Evolutionary conservation across 2,888 invertebrate species (phyloP).

Genomic region (Mythimna albipuncta): DNA sequence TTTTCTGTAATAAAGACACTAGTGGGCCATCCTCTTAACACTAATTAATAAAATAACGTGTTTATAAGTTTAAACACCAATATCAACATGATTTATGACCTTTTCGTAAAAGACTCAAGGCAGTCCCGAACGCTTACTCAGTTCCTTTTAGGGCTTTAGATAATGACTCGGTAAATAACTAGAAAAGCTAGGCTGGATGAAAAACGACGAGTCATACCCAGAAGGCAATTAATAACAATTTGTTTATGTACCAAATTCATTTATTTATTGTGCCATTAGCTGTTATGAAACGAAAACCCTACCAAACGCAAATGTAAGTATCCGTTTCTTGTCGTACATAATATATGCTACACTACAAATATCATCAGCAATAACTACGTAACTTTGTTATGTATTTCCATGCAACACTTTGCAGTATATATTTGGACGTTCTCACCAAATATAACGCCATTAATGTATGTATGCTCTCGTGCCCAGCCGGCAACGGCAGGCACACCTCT

Average conservation of each 20-base stretch:
- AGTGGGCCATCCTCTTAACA: background rate
- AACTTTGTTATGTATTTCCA: constrained; percentile 18
- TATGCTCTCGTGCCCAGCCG: constrained; percentile 14
- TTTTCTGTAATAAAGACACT: background rate
- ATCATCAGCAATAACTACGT: constrained; percentile 2
- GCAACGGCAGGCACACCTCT: constrained; percentile 9
- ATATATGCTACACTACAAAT: constrained; percentile 12
- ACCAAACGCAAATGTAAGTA: constrained; percentile 59
- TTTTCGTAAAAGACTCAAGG: constrained; percentile 43
- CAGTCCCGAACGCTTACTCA: constrained; percentile 49
- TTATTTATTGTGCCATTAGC: constrained; percentile 43
- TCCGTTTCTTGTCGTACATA: constrained; percentile 46
- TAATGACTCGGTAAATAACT: constrained; percentile 67
- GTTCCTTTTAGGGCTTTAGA: constrained; percentile 66
- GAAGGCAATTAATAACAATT: constrained; percentile 63
- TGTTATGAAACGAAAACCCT: constrained; percentile 27
- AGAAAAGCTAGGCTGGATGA: constrained; percentile 58
- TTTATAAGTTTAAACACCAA: constrained; percentile 36
- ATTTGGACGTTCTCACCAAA: constrained; percentile 9
- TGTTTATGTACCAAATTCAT: constrained; percentile 43
- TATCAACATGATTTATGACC: constrained; percentile 47
- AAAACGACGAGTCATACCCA: constrained; percentile 59
- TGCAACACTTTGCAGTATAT: constrained; percentile 5
- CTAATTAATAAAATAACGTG: constrained; percentile 14
- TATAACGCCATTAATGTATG: constrained; percentile 35